Evolutionary conservation across 1,140 invertebrate genomes (phyloP).

Genomic region (Episyrphus balteatus): DNA sequence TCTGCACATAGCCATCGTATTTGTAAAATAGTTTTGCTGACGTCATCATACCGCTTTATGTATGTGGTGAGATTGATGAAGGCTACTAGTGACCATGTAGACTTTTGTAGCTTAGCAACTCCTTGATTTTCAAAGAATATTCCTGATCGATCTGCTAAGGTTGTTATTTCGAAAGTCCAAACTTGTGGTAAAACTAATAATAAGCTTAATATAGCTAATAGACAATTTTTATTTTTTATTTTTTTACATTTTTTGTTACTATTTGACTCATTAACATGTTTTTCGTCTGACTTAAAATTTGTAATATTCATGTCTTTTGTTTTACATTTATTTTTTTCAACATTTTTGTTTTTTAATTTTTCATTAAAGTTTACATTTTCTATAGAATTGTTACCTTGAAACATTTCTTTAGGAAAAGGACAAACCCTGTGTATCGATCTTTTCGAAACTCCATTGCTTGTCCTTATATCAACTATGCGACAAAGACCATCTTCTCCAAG

Average conservation of each 20-base stretch:
- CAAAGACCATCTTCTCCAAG: not conserved
- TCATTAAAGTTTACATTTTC: too few relatives aligned
- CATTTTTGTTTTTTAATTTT: too few relatives aligned
- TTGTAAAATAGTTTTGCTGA: conserved; percentile 1
- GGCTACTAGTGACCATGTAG: too few relatives aligned
- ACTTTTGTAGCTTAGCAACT: too few relatives aligned
- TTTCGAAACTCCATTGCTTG: not conserved
- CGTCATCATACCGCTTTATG: too few relatives aligned
- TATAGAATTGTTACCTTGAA: not conserved
- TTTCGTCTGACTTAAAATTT: not conserved
- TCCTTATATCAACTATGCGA: not conserved
- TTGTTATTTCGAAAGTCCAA: not conserved
- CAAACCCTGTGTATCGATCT: not conserved
- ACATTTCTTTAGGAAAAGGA: not conserved
- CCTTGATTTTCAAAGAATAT: too few relatives aligned
- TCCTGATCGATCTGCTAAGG: not conserved
- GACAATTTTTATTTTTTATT: not conserved
- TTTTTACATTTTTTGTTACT: too few relatives aligned
- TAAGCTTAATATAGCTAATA: not conserved
- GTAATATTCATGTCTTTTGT: too few relatives aligned
- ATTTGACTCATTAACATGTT: not conserved
- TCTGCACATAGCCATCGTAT: not conserved
- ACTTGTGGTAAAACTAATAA: not conserved
- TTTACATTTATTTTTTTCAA: too few relatives aligned
- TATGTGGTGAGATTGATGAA: too few relatives aligned